Evolutionary conservation across 2,888 invertebrate genomes (phyloP).

Genomic region (Agrochola macilenta): DNA sequence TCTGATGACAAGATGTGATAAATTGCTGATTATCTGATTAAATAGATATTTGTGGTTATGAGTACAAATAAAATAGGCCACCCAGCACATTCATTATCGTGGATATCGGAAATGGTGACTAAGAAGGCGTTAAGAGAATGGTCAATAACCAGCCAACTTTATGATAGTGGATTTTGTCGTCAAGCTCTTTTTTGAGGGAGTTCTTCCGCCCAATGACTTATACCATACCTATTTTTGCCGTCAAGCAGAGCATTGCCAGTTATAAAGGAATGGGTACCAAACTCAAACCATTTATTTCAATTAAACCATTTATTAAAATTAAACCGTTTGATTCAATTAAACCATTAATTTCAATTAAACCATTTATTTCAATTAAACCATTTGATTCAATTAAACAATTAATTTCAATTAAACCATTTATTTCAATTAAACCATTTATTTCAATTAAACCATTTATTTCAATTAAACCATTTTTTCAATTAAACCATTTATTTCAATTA

Average conservation of each 20-base stretch:
- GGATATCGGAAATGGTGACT: constrained; percentile 20
- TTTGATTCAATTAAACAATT: too few species aligned
- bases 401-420: too few species aligned
- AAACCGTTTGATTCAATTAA: too few species aligned
- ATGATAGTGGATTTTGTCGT: neutral
- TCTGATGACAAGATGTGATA: constrained; percentile 37
- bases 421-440: too few species aligned
- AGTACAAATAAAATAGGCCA: constrained; percentile 24
- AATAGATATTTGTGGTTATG: constrained; percentile 27
- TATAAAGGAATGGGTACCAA: neutral
- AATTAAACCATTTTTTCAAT: too few species aligned
- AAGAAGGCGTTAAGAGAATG: constrained; percentile 15
- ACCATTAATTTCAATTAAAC: too few species aligned
- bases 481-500: too few species aligned
- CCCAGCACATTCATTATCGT: constrained; percentile 3
- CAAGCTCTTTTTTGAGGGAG: neutral
- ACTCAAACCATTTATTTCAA: too few species aligned
- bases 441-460: too few species aligned
- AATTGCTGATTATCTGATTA: constrained; percentile 38
- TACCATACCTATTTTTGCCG: neutral
- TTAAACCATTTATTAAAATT: too few species aligned
- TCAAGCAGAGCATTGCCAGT: neutral
- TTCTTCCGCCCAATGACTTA: neutral
- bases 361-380: too few species aligned
- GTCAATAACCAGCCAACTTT: neutral